Evolutionary conservation across 2,888 invertebrate genomes (phyloP), one percentile per base, ranked within the genome.

Genomic region (Ctena decussata): DNA sequence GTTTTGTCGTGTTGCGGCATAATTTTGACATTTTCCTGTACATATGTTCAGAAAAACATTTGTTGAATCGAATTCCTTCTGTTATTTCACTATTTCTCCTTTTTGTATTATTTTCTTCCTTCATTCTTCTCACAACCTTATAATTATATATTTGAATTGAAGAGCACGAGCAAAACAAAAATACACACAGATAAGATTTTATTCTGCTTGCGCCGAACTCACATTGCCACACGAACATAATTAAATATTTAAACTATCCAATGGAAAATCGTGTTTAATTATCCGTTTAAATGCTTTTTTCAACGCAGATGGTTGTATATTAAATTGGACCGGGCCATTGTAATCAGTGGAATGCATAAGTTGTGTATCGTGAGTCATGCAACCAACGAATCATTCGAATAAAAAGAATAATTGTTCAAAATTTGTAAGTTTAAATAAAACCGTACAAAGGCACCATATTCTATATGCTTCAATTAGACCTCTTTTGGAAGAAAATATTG

Each of bases 261-360:
- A 57, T 57, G 27, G 57, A 57, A 57, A 57, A 57, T 21, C n/a
- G 57, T 57, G 57, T 57, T 57, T 57, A 57, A 57, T 57, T 57
- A 57, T 57, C 57, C 57, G 57, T 57, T 57, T 27, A 57, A 57
- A 57, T 27, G 27, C 27, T 27, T 27, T 12, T 57, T n/a, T n/a
- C 27, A 24, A 27, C 27, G 57, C 24, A 57, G 57, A 27, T 57
- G 57, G 8, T 27, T 57, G 57, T 27, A n/a, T 24, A 6, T 24
- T 57, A 49, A 49, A 49, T 57, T 57, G 57, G n/a, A n/a, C 12
- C 24, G 27, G 24, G 15, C 8, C 57, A 11, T 27, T 27, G 24
- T 3, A 27, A 6, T 24, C 27, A 15, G 6, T 57, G 21, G 6
- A 57, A 24, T 57, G 57, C n/a, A 57, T 57, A 27, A 57, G 6